These are phyloP conservation scores for Amphilophus citrinellus DNA, from an alignment of 2,113 vertebrate genomes.

Conservation along the genomic window DNA sequence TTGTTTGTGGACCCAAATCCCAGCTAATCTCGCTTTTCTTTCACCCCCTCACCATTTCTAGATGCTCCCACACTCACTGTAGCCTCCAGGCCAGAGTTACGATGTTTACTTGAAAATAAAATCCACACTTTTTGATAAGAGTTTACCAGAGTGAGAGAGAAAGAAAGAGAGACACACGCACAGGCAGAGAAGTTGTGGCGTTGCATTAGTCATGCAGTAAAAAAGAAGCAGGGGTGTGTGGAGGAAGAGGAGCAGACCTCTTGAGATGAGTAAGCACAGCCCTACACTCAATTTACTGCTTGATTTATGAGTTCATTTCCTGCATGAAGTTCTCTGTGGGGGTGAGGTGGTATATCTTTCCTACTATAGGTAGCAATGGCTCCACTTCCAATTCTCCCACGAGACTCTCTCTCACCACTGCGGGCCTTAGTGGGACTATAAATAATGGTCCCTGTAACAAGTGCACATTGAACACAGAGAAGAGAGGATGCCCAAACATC, in stretches of 20 bases:
- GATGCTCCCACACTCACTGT: background rate
- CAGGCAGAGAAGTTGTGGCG: constrained; percentile 35
- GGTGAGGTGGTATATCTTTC: constrained; percentile 71
- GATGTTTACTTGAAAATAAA: constrained; percentile 42
- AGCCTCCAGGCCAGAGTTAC: constrained; percentile 35
- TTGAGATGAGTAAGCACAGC: constrained; percentile 76
- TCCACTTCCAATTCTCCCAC: constrained; percentile 64
- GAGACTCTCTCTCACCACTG: constrained; percentile 63
- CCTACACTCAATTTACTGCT: constrained; percentile 74
- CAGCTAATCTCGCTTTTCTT: background rate
- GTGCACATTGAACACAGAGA: constrained; percentile 55
- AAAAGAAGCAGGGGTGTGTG: constrained; percentile 58
- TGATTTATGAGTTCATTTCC: constrained; percentile 80
- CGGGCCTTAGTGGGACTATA: constrained; percentile 63
- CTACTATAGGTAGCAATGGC: constrained; percentile 64
- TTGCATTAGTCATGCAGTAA: constrained; percentile 70
- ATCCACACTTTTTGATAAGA: constrained; percentile 45
- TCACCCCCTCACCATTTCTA: background rate
- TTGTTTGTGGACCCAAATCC: background rate
- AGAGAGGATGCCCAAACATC: constrained; percentile 52
- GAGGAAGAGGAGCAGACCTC: constrained; percentile 75
- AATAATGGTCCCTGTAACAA: constrained; percentile 69
- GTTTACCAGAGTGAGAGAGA: constrained; percentile 30
- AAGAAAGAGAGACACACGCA: background rate
- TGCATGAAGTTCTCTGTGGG: constrained; percentile 64